Percentiles rank a stretch among this genome's conserved stretches.
Evolutionary conservation across 2,888 invertebrate genomes (phyloP).

Genomic region (Flexamia atlantica): DNA sequence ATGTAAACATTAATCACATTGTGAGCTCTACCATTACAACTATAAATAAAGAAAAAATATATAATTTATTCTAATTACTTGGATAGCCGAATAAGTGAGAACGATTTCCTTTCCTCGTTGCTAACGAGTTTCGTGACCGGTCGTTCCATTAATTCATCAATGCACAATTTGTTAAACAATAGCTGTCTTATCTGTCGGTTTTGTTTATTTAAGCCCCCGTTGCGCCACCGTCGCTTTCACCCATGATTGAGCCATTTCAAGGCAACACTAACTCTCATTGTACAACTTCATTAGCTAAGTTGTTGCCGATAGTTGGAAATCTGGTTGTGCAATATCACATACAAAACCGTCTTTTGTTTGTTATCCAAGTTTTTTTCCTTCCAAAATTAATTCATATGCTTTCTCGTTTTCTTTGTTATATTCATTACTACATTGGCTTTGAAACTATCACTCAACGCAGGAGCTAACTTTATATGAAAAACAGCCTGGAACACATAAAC

Average conservation of each 20-base stretch:
- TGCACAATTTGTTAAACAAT: slow-evolving; percentile 16
- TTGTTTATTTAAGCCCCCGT: neutral
- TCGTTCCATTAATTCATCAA: neutral
- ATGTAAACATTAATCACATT: too few relatives aligned
- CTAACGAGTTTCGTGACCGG: slow-evolving; percentile 9
- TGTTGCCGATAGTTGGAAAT: slow-evolving; percentile 9
- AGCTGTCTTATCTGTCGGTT: slow-evolving; percentile 9
- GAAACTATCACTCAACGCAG: too few relatives aligned
- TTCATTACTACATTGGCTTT: too few relatives aligned
- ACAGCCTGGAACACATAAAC: too few relatives aligned
- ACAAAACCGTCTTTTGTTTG: neutral
- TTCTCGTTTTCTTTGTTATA: too few relatives aligned
- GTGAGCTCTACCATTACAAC: too few relatives aligned
- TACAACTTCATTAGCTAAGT: slow-evolving; percentile 50
- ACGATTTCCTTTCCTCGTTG: slow-evolving; percentile 13
- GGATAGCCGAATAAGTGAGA: neutral
- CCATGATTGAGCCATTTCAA: slow-evolving; percentile 34
- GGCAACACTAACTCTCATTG: neutral
- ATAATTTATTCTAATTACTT: neutral
- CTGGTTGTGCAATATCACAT: slow-evolving; percentile 1
- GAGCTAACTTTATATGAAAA: too few relatives aligned
- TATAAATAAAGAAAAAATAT: too few relatives aligned
- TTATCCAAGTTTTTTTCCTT: neutral
- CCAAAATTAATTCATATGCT: too few relatives aligned
- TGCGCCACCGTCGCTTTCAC: slow-evolving; percentile 4